Percentiles rank a stretch among this genome's conserved stretches.
Conservation (phyloP, 2,797 vertebrate species). For the Poecilia gillii region DNA sequence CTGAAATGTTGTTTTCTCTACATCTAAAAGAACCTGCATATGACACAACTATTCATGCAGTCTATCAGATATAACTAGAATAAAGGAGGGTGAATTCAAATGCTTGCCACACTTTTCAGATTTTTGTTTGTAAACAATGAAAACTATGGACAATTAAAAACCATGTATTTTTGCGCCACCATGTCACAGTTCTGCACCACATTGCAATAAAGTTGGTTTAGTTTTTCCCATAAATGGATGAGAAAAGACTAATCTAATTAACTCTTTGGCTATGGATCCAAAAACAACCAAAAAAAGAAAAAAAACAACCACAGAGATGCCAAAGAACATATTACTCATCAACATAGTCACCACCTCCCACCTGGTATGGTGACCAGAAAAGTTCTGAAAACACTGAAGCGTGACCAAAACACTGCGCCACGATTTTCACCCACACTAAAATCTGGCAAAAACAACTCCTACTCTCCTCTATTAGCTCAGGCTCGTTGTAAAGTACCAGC, state of each 20-base stretch:
- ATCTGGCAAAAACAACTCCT: constrained; percentile 5
- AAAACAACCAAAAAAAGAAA: neutral
- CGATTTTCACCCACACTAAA: constrained; percentile 16
- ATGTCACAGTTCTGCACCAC: neutral
- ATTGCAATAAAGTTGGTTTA: neutral
- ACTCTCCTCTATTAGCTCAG: neutral
- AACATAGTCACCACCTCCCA: constrained; percentile 9
- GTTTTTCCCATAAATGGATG: neutral
- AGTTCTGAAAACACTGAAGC: constrained; percentile 8
- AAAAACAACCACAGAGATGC: neutral
- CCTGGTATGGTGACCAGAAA: neutral
- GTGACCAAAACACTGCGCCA: constrained; percentile 1
- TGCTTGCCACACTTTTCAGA: neutral
- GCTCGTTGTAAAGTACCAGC: neutral
- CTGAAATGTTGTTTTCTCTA: neutral
- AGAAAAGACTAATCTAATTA: neutral
- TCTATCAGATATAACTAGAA: neutral
- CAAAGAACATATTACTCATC: constrained; percentile 7
- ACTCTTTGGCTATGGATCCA: neutral
- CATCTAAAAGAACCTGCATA: neutral
- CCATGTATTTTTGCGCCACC: neutral
- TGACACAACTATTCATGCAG: neutral
- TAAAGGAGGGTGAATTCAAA: neutral
- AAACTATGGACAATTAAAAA: neutral
- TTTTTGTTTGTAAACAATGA: neutral